Conservation (phyloP, 2,797 vertebrate species). For the Cynopterus sphinx region DNA sequence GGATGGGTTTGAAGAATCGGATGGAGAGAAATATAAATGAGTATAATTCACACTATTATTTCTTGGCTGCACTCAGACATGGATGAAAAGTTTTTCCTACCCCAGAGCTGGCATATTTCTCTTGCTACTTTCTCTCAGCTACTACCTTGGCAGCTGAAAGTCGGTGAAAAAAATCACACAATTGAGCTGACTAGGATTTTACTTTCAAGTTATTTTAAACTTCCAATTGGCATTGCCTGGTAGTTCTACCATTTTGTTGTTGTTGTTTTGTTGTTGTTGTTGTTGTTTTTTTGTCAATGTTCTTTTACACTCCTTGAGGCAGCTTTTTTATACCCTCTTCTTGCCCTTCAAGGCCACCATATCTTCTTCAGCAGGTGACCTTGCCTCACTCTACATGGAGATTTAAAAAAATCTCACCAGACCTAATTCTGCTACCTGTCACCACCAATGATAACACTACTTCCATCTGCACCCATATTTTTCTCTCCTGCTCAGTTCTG, state of each 20-base stretch:
- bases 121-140: constrained; percentile 41
- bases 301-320: neutral
- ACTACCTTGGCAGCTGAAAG: constrained; percentile 9
- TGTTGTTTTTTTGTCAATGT: neutral
- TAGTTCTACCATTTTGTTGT: neutral
- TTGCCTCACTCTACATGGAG: neutral
- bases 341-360: neutral
- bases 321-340: neutral
- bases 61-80: constrained; percentile 15
- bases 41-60: constrained; percentile 47
- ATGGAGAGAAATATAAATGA: constrained; percentile 53
- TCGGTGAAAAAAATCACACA: constrained; percentile 40
- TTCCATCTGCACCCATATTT: rapidly evolving
- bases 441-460: no score
- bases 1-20: constrained; percentile 63
- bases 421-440: neutral
- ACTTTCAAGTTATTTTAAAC: constrained; percentile 42
- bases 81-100: neutral
- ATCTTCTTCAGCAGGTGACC: neutral
- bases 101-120: neutral
- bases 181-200: neutral
- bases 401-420: neutral
- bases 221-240: neutral
- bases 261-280: no score
- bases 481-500: neutral